A percentile compares a stretch with the other conserved stretches of the same genome.
These are phyloP conservation scores for Leptosomus discolor DNA, from an alignment of 2,113 vertebrate genomes.

Conservation along the genomic window DNA sequence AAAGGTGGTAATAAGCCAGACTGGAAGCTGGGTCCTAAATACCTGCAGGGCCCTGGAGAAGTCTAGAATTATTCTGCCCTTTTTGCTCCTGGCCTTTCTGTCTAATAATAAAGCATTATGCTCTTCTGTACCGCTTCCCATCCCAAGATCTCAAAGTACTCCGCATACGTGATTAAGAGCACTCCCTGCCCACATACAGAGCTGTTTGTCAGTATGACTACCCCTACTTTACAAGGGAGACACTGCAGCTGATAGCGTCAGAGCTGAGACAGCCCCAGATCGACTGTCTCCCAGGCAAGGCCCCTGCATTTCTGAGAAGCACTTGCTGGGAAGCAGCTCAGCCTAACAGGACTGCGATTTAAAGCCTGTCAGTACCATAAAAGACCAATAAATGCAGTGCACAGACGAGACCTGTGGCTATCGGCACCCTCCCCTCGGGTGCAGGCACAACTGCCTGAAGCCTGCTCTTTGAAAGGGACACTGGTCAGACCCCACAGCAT, in stretches of 20 bases:
- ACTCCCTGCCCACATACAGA: conserved; percentile 14
- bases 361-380: background rate
- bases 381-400: background rate
- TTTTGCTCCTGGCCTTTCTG: background rate
- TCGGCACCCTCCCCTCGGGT: accelerated
- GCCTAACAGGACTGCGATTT: background rate
- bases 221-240: conserved; percentile 11
- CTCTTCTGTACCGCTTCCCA: background rate
- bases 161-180: conserved; percentile 11
- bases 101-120: conserved; percentile 5
- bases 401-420: background rate
- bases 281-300: background rate
- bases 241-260: background rate
- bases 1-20: background rate
- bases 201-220: conserved; percentile 53
- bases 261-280: conserved; percentile 22
- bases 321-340: background rate
- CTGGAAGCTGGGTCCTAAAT: background rate
- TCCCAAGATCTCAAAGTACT: background rate
- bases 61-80: background rate
- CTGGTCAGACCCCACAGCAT: background rate
- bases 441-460: background rate
- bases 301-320: background rate
- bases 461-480: accelerated
- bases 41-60: background rate